Evolutionary conservation across 2,113 vertebrate genomes (phyloP), one percentile per base, ranked within the genome.

Genomic region (Montifringilla adamsi): DNA sequence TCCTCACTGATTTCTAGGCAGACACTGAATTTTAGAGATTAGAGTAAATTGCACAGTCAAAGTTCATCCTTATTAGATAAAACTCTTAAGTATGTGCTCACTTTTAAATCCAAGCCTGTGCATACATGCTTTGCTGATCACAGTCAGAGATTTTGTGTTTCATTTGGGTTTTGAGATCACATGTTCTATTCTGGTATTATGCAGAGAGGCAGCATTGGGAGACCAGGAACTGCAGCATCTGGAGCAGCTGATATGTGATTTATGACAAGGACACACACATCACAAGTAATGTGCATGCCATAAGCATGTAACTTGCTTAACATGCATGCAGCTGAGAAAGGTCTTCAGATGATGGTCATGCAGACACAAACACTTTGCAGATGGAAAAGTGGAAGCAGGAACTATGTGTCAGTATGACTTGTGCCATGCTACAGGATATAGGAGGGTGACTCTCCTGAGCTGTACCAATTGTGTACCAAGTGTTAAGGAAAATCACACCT

Each of bases 251-350:
- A 31, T 63, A 22, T 0, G 6, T 5, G 27, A 63, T 93, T 80
- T 47, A 64, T 43, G 33, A 37, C 1, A 3, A 23, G 28, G 12
- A 39, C 13, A 44, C 10, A 41, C 26, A 31, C 0, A 1, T 53
- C n/a, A 35, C 12, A 11, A 30, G 17, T 26, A 24, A 15, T 41
- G 49, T 13, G 28, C 2, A 0, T 56, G n/a, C 11, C 0, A 0
- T 56, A 43, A 56, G 21, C 33, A 43, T 2, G 0, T 43, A 56
- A 49, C 6, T 13, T 62, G 14, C 12, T 84, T 28, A 28, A 41
- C 11, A 41, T 3, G 2, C 3, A 31, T 6, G 10, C 52, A 26
- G 24, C 19, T 64, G 49, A 60, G 59, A 55, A 84, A 37, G 5
- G 8, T 67, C 37, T 86, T 83, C 60, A 77, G 15, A 6, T 43